Conservation (phyloP, 2,797 vertebrate genomes). For the Rhinella marina region DNA sequence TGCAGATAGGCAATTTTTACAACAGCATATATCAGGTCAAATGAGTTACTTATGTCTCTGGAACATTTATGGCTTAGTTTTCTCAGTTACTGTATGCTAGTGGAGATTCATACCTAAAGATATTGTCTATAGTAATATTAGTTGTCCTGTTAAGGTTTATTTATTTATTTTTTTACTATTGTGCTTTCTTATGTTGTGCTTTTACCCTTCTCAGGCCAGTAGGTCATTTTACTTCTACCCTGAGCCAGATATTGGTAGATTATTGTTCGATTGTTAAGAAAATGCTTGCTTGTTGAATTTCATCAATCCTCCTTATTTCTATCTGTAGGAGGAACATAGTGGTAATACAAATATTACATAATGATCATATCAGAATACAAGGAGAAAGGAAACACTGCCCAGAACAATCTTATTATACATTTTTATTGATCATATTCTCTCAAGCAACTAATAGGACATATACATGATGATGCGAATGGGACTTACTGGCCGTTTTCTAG, state of each 20-base stretch:
- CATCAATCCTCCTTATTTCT: no score
- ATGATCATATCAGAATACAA: no score
- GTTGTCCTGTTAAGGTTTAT: not conserved
- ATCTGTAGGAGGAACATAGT: no score
- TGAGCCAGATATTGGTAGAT: not conserved
- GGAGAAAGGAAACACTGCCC: no score
- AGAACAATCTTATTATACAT: no score
- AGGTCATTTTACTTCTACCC: not conserved
- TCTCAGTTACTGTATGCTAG: slow-evolving; percentile 48
- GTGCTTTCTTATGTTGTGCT: not conserved
- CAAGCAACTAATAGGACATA: no score
- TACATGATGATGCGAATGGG: no score
- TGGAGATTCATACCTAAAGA: not conserved
- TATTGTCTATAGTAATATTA: slow-evolving; percentile 20
- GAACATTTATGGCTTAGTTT: slow-evolving; percentile 50
- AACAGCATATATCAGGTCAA: slow-evolving; percentile 56
- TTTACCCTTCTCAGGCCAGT: not conserved
- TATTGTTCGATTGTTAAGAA: not conserved
- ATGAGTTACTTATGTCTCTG: slow-evolving; percentile 56
- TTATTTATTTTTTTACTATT: not conserved
- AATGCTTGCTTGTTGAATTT: not conserved
- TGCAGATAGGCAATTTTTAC: slow-evolving; percentile 52
- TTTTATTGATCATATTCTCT: no score
- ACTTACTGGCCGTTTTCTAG: no score
- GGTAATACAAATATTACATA: no score